Percentiles rank a stretch among this genome's conserved stretches.
Evolutionary conservation across 2,113 vertebrate species (phyloP).

Genomic region (Protobothrops mucrosquamatus): DNA sequence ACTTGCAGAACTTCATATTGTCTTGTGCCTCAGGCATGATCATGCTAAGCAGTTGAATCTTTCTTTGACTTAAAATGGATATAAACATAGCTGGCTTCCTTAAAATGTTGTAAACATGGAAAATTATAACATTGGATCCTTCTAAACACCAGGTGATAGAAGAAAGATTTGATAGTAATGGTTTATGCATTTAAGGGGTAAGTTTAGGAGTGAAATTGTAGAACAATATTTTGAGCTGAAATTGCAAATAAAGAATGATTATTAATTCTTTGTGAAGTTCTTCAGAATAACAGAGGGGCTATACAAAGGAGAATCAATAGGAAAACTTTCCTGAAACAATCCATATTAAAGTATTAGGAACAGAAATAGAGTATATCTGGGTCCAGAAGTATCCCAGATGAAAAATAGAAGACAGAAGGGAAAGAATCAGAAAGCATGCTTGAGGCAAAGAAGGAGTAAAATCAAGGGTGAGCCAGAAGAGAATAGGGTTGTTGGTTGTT

Average conservation of each 20-base stretch:
- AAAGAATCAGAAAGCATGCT: conserved; percentile 30
- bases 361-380: conserved; percentile 7
- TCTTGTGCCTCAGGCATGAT: no score
- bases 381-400: conserved; percentile 10
- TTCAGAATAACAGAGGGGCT: conserved; percentile 23
- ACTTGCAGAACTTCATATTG: no score
- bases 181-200: neutral
- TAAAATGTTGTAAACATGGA: neutral
- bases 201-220: neutral
- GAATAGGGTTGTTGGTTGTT: conserved; percentile 1
- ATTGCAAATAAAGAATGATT: conserved; percentile 18
- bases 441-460: conserved; percentile 25
- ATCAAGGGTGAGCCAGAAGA: conserved; percentile 25
- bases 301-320: conserved; percentile 1
- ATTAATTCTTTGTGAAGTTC: conserved; percentile 19
- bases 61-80: no score
- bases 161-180: neutral
- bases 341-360: conserved; percentile 31
- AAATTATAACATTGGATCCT: neutral
- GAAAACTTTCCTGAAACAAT: conserved; percentile 32
- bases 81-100: neutral
- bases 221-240: conserved; percentile 24
- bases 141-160: neutral
- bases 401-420: conserved; percentile 27
- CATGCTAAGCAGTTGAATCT: no score